Base-by-base conservation (phyloP, 37 sponge, comb jelly and placozoan genomes). In the Agelas oroides region DNA sequence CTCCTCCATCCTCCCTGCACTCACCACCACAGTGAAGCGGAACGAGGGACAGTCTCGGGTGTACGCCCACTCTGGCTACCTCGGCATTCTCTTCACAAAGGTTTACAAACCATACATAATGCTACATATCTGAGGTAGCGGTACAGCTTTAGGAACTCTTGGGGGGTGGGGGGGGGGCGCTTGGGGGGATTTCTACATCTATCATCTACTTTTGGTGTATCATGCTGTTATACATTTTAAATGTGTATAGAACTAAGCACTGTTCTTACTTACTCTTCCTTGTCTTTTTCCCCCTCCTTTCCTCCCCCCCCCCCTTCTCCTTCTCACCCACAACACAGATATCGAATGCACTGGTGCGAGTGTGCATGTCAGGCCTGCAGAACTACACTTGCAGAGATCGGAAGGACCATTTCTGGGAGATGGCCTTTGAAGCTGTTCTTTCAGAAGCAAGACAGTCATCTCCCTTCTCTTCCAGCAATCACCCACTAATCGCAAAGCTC, bases 1-100 rank as follows among this genome's bases (percentile, higher is more conserved):
- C 25, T 57, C 78, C 31, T 25, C 28, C 80, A 65, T 82, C 18
- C 91, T 89, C 16, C 87, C 90, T 3, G 59, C 70, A 31, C 59
- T 92, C 28, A 19, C 33, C 18, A 18, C 59, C 19, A 34, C 69
- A 53, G 24, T 92, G 33, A 82, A 71, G 28, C 91, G 92, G 84
- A 82, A 83, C 78, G 91, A 90, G 14, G 85, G 86, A 70, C 76
- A 81, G 18, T 96, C 98, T 40, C 71, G 90, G 24, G 69, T 74
- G 23, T 94, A 95, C 70, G 93, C 95, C 23, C 82, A 81, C 31
- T 81, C 91, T 25, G 98, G 98, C 3, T 97, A 87, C 56, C 83
- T 97, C 23, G 95, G 91, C 5, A 60, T 97, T 14, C 78, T 97
- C 2, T 41, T 97, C 56, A 81, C 82, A 17, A 94, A 97, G 86